Evolutionary conservation across 2,888 invertebrate species (phyloP).

Genomic region (Micropterix aruncella): DNA sequence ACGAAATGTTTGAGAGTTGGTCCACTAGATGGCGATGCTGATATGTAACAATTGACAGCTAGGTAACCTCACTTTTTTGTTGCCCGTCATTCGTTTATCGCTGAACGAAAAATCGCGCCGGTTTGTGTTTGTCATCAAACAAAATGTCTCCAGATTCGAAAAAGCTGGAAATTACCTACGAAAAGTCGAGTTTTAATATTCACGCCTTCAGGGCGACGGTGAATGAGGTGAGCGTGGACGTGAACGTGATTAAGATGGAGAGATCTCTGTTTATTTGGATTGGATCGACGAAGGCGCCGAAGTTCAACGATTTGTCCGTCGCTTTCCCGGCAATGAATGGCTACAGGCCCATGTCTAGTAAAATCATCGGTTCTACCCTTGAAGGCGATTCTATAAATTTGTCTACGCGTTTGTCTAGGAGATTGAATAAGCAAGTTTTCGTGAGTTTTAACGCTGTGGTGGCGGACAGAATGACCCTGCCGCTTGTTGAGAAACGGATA

Average conservation of each 20-base stretch:
- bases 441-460: conserved; percentile 30
- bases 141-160: neutral
- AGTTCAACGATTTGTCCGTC: conserved; percentile 22
- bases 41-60: too few relatives aligned
- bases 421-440: conserved; percentile 27
- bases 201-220: conserved; percentile 20
- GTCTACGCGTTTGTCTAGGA: conserved; percentile 22
- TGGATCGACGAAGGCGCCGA: conserved; percentile 20
- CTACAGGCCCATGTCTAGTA: conserved; percentile 20
- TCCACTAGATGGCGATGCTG: too few relatives aligned
- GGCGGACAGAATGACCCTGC: conserved; percentile 18
- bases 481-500: conserved; percentile 23
- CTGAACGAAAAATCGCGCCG: too few relatives aligned
- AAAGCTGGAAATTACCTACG: conserved; percentile 9
- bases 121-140: too few relatives aligned
- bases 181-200: conserved; percentile 16
- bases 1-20: too few relatives aligned
- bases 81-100: too few relatives aligned
- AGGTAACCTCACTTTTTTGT: too few relatives aligned
- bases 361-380: conserved; percentile 21
- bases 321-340: conserved; percentile 17
- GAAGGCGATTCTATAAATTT: conserved; percentile 21
- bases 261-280: conserved; percentile 28
- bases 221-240: conserved; percentile 19
- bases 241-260: conserved; percentile 27